These are phyloP conservation scores for Ascaphus truei DNA, from an alignment of 2,113 vertebrate genomes.

Conservation along the genomic window DNA sequence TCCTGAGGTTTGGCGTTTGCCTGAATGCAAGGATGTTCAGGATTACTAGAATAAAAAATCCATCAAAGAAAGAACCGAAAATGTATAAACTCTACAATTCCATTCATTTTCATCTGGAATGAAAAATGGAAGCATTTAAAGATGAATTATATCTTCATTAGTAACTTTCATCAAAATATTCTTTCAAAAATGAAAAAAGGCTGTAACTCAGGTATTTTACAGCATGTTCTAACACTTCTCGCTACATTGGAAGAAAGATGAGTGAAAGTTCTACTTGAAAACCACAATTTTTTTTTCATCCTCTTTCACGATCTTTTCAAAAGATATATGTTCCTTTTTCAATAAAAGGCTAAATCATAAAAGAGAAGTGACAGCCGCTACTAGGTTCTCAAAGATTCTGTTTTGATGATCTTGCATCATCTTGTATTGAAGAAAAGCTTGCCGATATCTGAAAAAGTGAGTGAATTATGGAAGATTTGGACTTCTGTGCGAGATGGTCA, in stretches of 20 bases:
- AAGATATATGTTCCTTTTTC: constrained; percentile 16
- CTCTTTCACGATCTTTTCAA: constrained; percentile 14
- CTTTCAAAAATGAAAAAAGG: not conserved
- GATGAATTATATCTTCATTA: constrained; percentile 13
- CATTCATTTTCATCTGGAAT: constrained; percentile 13
- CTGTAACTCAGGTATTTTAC: not conserved
- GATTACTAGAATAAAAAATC: too few relatives aligned
- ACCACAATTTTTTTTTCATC: constrained; percentile 15
- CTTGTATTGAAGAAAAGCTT: constrained; percentile 4
- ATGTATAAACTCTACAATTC: not conserved
- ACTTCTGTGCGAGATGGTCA: not conserved
- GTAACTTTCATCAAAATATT: constrained; percentile 7
- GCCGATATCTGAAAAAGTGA: not conserved
- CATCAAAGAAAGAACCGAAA: not conserved
- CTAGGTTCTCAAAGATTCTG: constrained; percentile 12
- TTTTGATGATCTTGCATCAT: constrained; percentile 29
- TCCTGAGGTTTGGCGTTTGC: too few relatives aligned
- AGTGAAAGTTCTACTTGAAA: constrained; percentile 13
- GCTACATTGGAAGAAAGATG: not conserved
- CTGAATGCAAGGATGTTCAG: too few relatives aligned
- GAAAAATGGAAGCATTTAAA: constrained; percentile 1
- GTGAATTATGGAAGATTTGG: constrained; percentile 1
- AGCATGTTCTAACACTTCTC: not conserved
- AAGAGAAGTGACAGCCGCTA: constrained; percentile 23
- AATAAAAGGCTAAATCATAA: constrained; percentile 17